Base-by-base conservation (phyloP, 1,140 invertebrate genomes). In the Elymnias hypermnestra region DNA sequence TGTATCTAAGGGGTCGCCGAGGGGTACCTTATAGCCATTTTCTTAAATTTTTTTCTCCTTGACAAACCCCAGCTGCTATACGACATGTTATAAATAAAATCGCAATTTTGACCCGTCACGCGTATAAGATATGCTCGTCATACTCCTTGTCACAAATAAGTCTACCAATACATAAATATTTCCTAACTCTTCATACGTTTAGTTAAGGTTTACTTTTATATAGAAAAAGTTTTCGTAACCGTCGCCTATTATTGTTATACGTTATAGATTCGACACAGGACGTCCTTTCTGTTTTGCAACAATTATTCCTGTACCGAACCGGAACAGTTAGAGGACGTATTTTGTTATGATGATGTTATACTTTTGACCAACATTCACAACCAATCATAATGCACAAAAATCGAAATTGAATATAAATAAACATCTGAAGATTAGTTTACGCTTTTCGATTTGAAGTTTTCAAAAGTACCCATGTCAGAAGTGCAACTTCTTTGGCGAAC, bases 21-120 rank as follows among this genome's bases (percentile, higher is more conserved):
- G 66, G 72, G 69, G 63, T 35, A 57, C 64, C 57, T 18, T 33
- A 42, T 61, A 68, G 60, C 67, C 62, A 63, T 73, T 82, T 76
- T 79, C 71, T 77, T 79, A 67, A 41, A 42, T 63, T 73, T 72
- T 78, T 82, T 82, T 64, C 68, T 65, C 73, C 81, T 81, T 84
- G 71, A 81, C 81, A 79, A 74, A 73, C 78, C 76, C 78, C 78
- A 85, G 78, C 78, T 85, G 82, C 57, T 75, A 72, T 68, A 78
- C 59, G 66, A 81, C 74, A 82, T 78, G 78, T 83, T 79, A 83
- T 83, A 83, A 85, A 85, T 83, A 85, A 85, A 81, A 83, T 85
- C 72, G 76, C 75, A 75, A 83, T 82, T 84, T 75, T 76, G 81
- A 82, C 77, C 77, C 75, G 79, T 83, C 79, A 79, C 68, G 66